Percentiles rank a stretch among this genome's conserved stretches.
These are phyloP conservation scores for Phasianus colchicus DNA, from an alignment of 2,113 vertebrate genomes.

Conservation along the genomic window DNA sequence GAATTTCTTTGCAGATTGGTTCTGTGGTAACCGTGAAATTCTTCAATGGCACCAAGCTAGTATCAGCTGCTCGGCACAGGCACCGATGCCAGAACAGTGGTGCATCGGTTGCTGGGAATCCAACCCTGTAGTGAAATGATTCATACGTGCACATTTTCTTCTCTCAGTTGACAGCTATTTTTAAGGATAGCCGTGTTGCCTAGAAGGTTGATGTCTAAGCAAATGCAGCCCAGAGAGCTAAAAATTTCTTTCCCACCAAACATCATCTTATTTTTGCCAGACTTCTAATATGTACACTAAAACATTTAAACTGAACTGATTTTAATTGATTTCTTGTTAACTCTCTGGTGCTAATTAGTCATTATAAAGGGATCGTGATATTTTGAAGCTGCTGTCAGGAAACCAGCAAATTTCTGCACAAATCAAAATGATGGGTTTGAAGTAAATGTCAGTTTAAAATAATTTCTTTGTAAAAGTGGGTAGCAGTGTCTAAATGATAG, in stretches of 20 bases:
- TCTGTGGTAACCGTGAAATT: conserved; percentile 68
- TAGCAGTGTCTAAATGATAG: neutral
- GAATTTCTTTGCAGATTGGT: conserved; percentile 45
- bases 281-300: conserved; percentile 16
- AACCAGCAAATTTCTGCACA: neutral
- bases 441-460: neutral
- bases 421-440: neutral
- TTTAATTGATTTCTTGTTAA: neutral
- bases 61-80: conserved; percentile 71
- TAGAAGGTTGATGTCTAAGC: conserved; percentile 63
- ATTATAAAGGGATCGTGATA: neutral
- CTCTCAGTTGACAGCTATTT: conserved; percentile 69
- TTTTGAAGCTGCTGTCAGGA: conserved; percentile 15
- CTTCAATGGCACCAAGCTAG: conserved; percentile 67
- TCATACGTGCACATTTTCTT: conserved; percentile 70
- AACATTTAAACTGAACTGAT: neutral
- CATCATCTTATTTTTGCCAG: conserved; percentile 53
- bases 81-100: conserved; percentile 70
- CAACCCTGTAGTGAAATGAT: conserved; percentile 61
- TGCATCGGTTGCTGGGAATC: conserved; percentile 66
- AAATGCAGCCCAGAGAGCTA: conserved; percentile 69
- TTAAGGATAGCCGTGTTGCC: conserved; percentile 77
- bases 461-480: neutral
- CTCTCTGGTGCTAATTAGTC: neutral
- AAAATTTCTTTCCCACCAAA: conserved; percentile 56